phyloP scores from a whole-genome alignment of 2,797 vertebrate species.

The Parotocinclus haroldoi region DNA sequence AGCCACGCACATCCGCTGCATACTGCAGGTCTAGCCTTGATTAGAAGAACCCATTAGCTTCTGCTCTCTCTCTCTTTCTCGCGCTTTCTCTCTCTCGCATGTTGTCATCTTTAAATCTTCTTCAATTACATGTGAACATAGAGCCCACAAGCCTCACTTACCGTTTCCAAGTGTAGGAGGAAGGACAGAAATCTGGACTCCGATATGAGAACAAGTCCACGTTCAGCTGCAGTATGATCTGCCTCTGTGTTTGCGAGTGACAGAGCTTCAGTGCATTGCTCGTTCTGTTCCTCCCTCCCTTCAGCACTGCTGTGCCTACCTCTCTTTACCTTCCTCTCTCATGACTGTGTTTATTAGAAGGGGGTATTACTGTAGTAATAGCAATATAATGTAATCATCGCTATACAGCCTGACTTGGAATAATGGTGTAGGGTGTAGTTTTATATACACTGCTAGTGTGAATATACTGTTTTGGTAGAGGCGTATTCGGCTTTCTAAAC shows the following conservation, averaged over 20 bases:
- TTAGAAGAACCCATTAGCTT: not conserved
- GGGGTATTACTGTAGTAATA: too few species aligned
- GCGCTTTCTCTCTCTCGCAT: not conserved
- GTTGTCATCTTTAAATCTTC: not conserved
- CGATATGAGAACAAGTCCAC: constrained; percentile 44
- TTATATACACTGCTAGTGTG: too few species aligned
- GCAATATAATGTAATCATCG: too few species aligned
- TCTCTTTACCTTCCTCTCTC: constrained; percentile 12
- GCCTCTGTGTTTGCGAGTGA: constrained; percentile 39
- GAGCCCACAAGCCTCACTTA: constrained; percentile 55
- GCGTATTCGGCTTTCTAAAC: too few species aligned
- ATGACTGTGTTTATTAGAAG: constrained; percentile 10
- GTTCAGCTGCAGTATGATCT: constrained; percentile 36
- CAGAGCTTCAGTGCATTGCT: constrained; percentile 49
- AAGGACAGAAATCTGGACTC: constrained; percentile 54
- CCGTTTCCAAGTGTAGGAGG: constrained; percentile 54
- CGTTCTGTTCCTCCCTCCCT: constrained; percentile 10
- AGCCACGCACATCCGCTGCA: not conserved
- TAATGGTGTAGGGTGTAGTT: too few species aligned
- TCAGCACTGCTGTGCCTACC: constrained; percentile 18
- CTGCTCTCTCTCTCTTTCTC: not conserved
- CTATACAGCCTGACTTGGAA: too few species aligned
- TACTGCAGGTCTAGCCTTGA: constrained; percentile 31
- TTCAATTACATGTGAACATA: not conserved
- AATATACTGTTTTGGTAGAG: too few species aligned